Base-by-base conservation (phyloP, 2,797 vertebrate species). In the Moxostoma hubbsi region DNA sequence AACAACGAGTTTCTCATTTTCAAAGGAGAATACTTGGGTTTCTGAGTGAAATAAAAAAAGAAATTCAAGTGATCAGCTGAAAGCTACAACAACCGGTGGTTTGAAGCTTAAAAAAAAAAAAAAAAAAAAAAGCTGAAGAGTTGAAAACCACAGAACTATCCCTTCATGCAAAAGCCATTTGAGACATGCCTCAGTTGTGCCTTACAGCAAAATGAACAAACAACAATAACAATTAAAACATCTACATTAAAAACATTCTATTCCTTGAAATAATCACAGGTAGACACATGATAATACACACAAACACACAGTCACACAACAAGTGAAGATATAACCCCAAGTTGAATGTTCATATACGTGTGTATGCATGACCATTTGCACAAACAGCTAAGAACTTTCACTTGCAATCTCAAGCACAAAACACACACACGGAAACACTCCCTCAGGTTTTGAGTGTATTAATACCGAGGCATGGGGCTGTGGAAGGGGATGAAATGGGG, bases 401-500 rank as follows among this genome's bases (percentile, higher is more conserved):
- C 47, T 6, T 2, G 12, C 24, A 50, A 54, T 45, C 58, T 65
- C 69, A 66, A 70, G 36, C 57, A 80, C 80, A 65, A 55, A 69
- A 67, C 64, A 58, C 64, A 66, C 43, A 58, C 64, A 82, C 68
- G 75, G 61, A 58, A 74, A 83, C 43, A 51, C 36, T 67, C 79
- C 87, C 83, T 0, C 0, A 18, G 84, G 89, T 79, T 53, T 16
- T 68, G 70, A 62, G 85, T 59, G 74, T 75, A 57, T 81, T 70
- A 76, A 78, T 73, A 79, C 80, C 85, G 83, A 54, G 62, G 84
- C 61, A 86, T 83, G 81, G 83, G 83, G 85, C 83, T 84, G 87
- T 76, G 85, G 86, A 83, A 87, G 81, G 86, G 80, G 88, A 36
- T 88, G 91, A 92, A 93, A 93, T 91, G 89, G 86, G 79, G 77